phyloP scores from a whole-genome alignment of 2,113 vertebrate species.

The Vombatus ursinus region DNA sequence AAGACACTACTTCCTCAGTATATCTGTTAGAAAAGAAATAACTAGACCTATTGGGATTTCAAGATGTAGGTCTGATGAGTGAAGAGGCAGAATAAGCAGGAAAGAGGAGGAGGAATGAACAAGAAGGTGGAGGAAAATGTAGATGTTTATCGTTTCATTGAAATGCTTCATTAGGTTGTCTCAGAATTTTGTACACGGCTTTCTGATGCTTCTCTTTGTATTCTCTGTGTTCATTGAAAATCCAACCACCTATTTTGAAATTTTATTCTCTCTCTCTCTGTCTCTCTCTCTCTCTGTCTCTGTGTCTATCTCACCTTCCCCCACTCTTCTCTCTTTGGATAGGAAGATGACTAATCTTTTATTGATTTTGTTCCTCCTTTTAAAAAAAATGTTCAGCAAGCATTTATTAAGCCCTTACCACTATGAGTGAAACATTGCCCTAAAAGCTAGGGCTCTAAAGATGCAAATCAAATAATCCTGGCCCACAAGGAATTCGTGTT shows the following conservation, averaged over 20 bases:
- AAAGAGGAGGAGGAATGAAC: neutral
- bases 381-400: constrained; percentile 19
- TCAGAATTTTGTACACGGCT: neutral
- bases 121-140: constrained; percentile 23
- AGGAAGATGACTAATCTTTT: neutral
- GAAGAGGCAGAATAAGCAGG: neutral
- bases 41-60: neutral
- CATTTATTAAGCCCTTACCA: neutral
- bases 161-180: neutral
- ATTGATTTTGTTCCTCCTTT: neutral
- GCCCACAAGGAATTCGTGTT: neutral
- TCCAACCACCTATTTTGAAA: neutral
- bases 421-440: neutral
- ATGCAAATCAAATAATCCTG: neutral
- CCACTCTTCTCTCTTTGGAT: neutral
- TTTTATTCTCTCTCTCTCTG: neutral
- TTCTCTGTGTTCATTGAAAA: neutral
- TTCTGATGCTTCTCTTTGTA: neutral
- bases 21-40: neutral
- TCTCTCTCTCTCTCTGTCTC: too few species aligned
- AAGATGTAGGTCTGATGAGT: neutral
- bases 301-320: neutral
- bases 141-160: neutral
- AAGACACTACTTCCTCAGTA: neutral
- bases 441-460: neutral